phyloP scores from a whole-genome alignment of 2,113 vertebrate genomes.

The Elephantulus edwardii region DNA sequence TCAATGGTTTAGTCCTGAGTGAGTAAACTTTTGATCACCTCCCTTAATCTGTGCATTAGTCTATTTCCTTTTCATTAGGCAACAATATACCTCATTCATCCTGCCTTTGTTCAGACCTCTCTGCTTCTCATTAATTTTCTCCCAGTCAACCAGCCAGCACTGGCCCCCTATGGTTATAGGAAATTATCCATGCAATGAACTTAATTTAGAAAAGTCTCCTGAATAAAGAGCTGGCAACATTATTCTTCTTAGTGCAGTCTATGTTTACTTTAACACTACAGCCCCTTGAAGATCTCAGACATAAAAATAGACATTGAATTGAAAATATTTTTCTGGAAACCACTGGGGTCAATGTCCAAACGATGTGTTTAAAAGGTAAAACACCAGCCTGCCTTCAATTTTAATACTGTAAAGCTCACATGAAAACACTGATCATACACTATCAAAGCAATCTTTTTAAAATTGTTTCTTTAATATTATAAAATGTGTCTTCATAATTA shows the following conservation, averaged over 20 bases:
- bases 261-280: slow-evolving; percentile 23
- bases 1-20: slow-evolving; percentile 29
- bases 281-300: neutral
- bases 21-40: slow-evolving; percentile 26
- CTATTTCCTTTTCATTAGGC: neutral
- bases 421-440: neutral
- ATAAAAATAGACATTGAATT: neutral
- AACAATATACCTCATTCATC: slow-evolving; percentile 15
- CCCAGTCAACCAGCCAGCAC: neutral
- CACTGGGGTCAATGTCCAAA: neutral
- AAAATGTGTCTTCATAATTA: neutral
- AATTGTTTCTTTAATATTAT: neutral
- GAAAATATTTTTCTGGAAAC: slow-evolving; percentile 20
- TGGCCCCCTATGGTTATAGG: slow-evolving; percentile 41
- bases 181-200: slow-evolving; percentile 65
- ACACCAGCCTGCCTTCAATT: neutral
- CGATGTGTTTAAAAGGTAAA: neutral
- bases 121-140: slow-evolving; percentile 56
- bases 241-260: slow-evolving; percentile 15
- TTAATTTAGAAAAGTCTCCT: slow-evolving; percentile 64
- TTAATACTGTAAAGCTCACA: neutral
- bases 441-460: neutral
- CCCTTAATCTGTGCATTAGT: neutral
- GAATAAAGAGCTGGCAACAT: neutral
- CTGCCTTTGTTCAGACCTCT: neutral